phyloP scores from a whole-genome alignment of 2,888 invertebrate species.

The Pseudolycoriella hygida region DNA sequence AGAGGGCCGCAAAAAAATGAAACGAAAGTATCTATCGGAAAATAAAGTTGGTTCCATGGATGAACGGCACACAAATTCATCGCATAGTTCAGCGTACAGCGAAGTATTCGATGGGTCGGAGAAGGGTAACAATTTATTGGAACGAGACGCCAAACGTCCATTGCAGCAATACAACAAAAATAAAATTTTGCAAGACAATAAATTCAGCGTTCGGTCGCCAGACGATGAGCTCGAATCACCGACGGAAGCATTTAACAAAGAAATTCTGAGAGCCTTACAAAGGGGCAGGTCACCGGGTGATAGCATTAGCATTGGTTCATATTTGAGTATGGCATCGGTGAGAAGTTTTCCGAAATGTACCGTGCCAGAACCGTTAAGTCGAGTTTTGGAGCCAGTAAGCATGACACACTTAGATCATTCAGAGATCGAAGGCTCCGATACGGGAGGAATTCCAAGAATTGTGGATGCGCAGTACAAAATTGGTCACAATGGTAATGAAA shows the following conservation, averaged over 20 bases:
- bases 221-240: conserved; percentile 16
- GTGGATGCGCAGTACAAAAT: conserved; percentile 2
- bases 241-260: conserved; percentile 22
- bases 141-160: conserved; percentile 11
- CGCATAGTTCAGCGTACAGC: conserved; percentile 17
- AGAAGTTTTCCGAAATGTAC: conserved; percentile 66
- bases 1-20: conserved; percentile 14
- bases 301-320: conserved; percentile 52
- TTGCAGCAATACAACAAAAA: conserved; percentile 8
- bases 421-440: conserved; percentile 12
- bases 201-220: conserved; percentile 4
- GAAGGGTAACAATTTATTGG: conserved; percentile 18
- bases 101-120: not conserved
- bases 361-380: conserved; percentile 59
- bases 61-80: conserved; percentile 19
- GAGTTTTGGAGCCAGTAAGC: conserved; percentile 61
- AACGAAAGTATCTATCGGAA: conserved; percentile 25
- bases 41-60: conserved; percentile 28
- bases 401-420: conserved; percentile 47
- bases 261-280: conserved; percentile 5
- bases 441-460: conserved; percentile 15
- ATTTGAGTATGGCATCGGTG: conserved; percentile 72
- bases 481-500: conserved; percentile 11
- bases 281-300: conserved; percentile 3
- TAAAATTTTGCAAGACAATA: conserved; percentile 5